Base-by-base conservation (phyloP, 2,113 vertebrate genomes). In the Brachypteracias leptosomus region DNA sequence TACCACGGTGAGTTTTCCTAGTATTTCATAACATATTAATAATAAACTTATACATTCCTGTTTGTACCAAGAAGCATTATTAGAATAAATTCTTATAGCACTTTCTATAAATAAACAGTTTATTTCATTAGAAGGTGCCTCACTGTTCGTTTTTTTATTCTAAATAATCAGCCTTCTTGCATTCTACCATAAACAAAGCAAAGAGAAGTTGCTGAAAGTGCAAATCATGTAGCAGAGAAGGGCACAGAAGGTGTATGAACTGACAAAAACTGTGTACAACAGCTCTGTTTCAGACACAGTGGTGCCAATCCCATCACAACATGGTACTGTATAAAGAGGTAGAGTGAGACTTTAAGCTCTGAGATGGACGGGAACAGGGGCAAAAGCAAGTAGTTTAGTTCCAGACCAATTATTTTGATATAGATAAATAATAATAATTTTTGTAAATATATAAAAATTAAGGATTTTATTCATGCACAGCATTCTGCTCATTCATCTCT, bases 281-380 rank as follows among this genome's bases (percentile, higher is more conserved):
- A 35, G 12, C 11, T 57, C 26, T 63, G 14, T 42, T 68, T 62
- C 70, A 75, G 68, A 55, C 35, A 25, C 28, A 33, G 16, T 6
- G 7, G 7, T 28, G 47, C 33, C 72, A 59, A 59, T 42, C 46
- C 29, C 72, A 47, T 7, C 4, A 11, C 31, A 42, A 73, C 4
- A 7, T 5, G 7, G 35, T 25, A 33, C 6, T 28, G 25, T 35
- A 40, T 26, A 47, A 59, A 63, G 76, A 10, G 8, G 6, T 1
- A 65, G 5, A 74, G 18, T 0, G 0, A 54, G n/a, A 49, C 12
- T 89, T 80, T 2, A 65, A 55, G 7, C 15, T 61, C 42, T 3
- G 20, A 59, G 57, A 49, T 28, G 8, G 14, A 63, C 4, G 3
- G 55, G 10, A 88, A 58, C 2, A 17, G 44, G 5, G 9, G 2